phyloP scores from a whole-genome alignment of 2,113 vertebrate genomes.

The Oryzias celebensis region DNA sequence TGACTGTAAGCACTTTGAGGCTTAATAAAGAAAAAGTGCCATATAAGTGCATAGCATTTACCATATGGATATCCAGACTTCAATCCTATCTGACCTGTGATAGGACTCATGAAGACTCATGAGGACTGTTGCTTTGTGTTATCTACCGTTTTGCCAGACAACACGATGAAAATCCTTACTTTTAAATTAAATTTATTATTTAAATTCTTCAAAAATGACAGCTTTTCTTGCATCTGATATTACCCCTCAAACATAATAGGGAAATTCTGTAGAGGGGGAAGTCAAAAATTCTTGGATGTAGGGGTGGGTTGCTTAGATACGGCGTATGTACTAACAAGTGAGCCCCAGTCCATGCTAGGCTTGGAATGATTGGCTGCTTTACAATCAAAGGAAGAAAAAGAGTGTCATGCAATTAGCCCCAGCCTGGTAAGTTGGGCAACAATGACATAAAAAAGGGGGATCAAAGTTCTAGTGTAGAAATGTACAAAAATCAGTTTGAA shows the following conservation, averaged over 20 bases:
- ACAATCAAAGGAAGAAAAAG: neutral
- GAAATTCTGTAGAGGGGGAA: neutral
- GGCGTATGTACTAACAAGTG: constrained; percentile 1
- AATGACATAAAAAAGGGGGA: neutral
- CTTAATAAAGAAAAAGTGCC: too few species aligned
- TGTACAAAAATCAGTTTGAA: neutral
- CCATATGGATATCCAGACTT: too few species aligned
- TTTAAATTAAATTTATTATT: too few species aligned
- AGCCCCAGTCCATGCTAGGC: neutral
- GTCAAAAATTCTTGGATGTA: constrained; percentile 20
- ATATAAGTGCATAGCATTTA: too few species aligned
- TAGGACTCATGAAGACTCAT: too few species aligned
- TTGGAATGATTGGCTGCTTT: neutral
- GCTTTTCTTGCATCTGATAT: neutral
- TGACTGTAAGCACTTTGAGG: too few species aligned
- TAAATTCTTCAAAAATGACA: too few species aligned
- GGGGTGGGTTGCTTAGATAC: constrained; percentile 19
- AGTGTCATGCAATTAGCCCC: neutral
- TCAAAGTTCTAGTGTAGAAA: neutral
- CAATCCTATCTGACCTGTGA: too few species aligned
- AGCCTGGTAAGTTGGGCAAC: neutral
- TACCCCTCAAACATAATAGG: neutral
- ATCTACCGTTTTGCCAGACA: too few species aligned
- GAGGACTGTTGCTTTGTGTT: too few species aligned
- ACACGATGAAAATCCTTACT: too few species aligned